Evolutionary conservation across 2,888 invertebrate species (phyloP).

Genomic region (Boloria selene): DNA sequence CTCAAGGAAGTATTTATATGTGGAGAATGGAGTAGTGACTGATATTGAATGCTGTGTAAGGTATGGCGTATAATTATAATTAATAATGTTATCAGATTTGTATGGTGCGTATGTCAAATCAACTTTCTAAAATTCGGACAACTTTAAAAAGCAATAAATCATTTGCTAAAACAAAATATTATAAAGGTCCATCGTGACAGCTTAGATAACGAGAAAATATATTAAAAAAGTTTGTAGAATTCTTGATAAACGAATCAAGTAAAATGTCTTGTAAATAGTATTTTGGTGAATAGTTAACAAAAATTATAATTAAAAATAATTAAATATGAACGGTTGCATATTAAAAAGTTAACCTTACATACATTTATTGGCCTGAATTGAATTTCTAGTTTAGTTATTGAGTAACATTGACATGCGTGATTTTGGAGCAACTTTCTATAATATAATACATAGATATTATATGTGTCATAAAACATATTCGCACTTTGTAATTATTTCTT

Average conservation of each 20-base stretch:
- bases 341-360: neutral
- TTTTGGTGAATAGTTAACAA: neutral
- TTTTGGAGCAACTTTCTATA: constrained; percentile 79
- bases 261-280: neutral
- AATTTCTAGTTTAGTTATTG: constrained; percentile 32
- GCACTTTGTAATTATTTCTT: constrained; percentile 8
- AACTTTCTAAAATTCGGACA: constrained; percentile 15
- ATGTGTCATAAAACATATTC: constrained; percentile 7
- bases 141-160: neutral
- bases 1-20: too few species aligned
- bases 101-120: constrained; percentile 2
- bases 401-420: constrained; percentile 28
- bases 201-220: neutral
- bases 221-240: neutral
- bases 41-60: neutral
- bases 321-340: constrained; percentile 13
- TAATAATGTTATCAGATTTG: neutral
- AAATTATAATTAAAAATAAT: constrained; percentile 13
- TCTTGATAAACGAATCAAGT: neutral
- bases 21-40: too few species aligned
- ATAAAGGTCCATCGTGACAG: neutral
- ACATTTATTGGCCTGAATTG: constrained; percentile 24
- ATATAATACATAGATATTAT: constrained; percentile 17
- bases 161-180: constrained; percentile 12
- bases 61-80: neutral